Conservation (phyloP, 2,888 invertebrate genomes). For the Alloplasta piceator region DNA sequence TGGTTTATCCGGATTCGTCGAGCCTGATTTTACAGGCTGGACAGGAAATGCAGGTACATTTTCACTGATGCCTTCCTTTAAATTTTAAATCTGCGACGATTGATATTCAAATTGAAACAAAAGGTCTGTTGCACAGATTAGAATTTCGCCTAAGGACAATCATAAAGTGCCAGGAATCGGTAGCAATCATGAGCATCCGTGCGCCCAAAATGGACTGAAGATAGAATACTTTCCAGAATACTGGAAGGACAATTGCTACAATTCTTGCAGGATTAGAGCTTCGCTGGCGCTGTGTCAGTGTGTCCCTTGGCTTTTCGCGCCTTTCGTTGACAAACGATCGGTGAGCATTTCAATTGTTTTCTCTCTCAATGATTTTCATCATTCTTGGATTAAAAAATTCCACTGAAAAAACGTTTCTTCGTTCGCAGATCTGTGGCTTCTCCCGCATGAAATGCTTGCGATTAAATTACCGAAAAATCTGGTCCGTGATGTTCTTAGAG, state of each 20-base stretch:
- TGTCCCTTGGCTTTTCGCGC: constrained; percentile 75
- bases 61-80: too few species aligned
- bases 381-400: background rate
- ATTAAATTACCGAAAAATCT: constrained; percentile 12
- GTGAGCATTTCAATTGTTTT: background rate
- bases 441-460: constrained; percentile 16
- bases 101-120: constrained; percentile 72
- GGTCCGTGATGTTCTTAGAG: constrained; percentile 16
- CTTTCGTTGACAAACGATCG: constrained; percentile 54
- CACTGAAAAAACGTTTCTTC: background rate
- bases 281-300: constrained; percentile 75
- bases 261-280: constrained; percentile 72
- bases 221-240: constrained; percentile 54
- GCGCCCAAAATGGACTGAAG: background rate
- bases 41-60: constrained; percentile 65
- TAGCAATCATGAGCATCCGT: constrained; percentile 16
- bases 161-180: constrained; percentile 13
- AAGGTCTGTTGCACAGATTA: constrained; percentile 7
- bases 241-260: constrained; percentile 75
- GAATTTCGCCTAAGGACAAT: constrained; percentile 9
- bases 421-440: constrained; percentile 19
- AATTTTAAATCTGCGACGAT: too few species aligned
- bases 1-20: constrained; percentile 72
- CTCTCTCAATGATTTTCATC: background rate
- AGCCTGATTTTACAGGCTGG: constrained; percentile 57